Percentiles rank a stretch among this genome's conserved stretches.
These are phyloP conservation scores for Chloroceryle amazona DNA, from an alignment of 2,797 vertebrate genomes.

Conservation along the genomic window DNA sequence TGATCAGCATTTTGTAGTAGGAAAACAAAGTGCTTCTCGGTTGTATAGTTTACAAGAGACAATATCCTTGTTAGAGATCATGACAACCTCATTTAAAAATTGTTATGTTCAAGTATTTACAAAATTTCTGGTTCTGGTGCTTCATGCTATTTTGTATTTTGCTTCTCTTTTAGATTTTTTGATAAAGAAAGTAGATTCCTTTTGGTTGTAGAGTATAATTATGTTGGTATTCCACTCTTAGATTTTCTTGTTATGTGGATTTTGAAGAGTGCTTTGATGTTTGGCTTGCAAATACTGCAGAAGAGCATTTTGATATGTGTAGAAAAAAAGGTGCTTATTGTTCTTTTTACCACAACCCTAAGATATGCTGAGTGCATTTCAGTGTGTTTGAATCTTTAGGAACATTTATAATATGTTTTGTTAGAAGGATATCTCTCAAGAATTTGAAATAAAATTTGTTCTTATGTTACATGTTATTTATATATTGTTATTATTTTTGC, in stretches of 20 bases:
- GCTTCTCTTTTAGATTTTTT: background rate
- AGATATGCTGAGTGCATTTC: background rate
- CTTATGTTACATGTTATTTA: background rate
- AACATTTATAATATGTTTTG: background rate
- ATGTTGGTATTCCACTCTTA: background rate
- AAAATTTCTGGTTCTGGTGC: background rate
- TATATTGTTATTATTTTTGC: background rate
- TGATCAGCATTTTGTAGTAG: constrained; percentile 21
- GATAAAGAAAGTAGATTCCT: background rate
- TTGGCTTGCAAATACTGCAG: background rate
- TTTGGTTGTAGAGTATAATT: background rate
- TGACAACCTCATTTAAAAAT: background rate
- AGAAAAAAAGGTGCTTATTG: background rate
- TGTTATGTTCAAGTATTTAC: background rate
- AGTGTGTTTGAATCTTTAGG: background rate
- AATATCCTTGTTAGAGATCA: background rate
- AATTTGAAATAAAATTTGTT: background rate
- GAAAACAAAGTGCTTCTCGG: background rate
- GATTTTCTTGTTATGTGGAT: background rate
- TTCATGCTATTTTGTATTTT: background rate
- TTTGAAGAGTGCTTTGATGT: constrained; percentile 7
- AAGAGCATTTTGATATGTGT: background rate
- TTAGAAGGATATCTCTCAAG: background rate
- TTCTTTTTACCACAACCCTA: background rate
- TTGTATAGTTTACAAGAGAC: background rate